Base-by-base conservation (phyloP, 2,888 invertebrate genomes). In the Lathronympha strigana region DNA sequence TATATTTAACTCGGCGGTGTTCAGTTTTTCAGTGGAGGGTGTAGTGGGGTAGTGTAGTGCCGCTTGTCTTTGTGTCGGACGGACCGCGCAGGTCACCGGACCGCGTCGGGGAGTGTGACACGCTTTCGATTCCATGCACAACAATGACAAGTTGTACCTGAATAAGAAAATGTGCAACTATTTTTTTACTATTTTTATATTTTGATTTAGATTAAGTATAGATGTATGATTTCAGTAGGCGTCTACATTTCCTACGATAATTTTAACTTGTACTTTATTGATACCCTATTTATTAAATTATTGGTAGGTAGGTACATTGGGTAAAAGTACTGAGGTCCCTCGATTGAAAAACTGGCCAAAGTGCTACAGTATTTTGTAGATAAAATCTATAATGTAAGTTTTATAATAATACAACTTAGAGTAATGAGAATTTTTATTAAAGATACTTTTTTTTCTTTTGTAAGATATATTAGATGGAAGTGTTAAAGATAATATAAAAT, bases 401-500 rank as follows among this genome's bases (percentile, higher is more conserved):
- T 90, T 90, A 88, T 86, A 82, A 81, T 85, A 89, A 88, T 86
- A 87, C 83, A 90, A 89, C 69, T 85, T 92, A 92, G 92, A 61
- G 86, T 92, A 91, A 90, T 87, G 90, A 91, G 83, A 90, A 87
- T 92, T 92, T 92, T 91, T 92, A 91, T 86, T 90, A 89, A 90
- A 86, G 82, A 88, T 87, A 88, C 82, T 85, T 91, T 89, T 87
- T 86, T 90, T 92, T 89, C 89, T 91, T 92, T 90, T 92, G 90
- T 92, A 90, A 90, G 90, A 92, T 90, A 91, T 91, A 92, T 90
- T 92, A 89, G 92, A 92, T 87, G 90, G 88, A 91, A 90, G 89
- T 90, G 90, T 91, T 90, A 90, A 92, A 93, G 92, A 92, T 93
- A 93, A 93, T 93, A 93, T 93, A 93, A 93, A 92, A 93, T 93